A percentile compares a stretch with the other conserved stretches of the same genome.
phyloP scores from a whole-genome alignment of 2,888 invertebrate species.

The Beris morrisii region DNA sequence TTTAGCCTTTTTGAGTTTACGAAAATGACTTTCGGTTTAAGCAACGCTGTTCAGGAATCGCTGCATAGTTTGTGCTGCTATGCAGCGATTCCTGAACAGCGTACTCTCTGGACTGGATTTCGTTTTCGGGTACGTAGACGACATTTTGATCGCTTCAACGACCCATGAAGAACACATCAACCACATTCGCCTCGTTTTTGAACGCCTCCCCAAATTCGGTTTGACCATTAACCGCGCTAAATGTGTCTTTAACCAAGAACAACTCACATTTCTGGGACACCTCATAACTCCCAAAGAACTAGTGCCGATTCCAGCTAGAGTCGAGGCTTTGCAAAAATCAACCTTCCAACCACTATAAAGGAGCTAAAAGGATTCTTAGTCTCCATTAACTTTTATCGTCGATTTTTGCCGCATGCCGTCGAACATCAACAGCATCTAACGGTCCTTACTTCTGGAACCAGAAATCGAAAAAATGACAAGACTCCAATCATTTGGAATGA shows the following conservation, averaged over 20 bases:
- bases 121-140: constrained; percentile 7
- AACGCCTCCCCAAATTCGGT: not conserved
- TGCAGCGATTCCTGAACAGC: no score
- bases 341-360: not conserved
- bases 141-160: constrained; percentile 3
- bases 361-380: not conserved
- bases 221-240: not conserved
- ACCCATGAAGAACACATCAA: not conserved
- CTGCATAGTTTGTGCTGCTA: not conserved
- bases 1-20: not conserved
- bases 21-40: not conserved
- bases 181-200: not conserved
- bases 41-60: not conserved
- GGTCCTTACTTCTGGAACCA: not conserved
- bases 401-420: not conserved
- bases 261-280: constrained; percentile 4
- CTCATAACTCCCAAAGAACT: not conserved
- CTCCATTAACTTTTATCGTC: not conserved
- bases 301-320: not conserved
- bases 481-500: not conserved
- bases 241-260: not conserved
- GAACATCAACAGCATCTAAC: no score
- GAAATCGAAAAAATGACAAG: not conserved
- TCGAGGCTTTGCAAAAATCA: not conserved
- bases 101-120: not conserved